Percentiles rank a stretch among this genome's conserved stretches.
phyloP scores from a whole-genome alignment of 2,888 invertebrate genomes.

The Alentia gelatinosa region DNA sequence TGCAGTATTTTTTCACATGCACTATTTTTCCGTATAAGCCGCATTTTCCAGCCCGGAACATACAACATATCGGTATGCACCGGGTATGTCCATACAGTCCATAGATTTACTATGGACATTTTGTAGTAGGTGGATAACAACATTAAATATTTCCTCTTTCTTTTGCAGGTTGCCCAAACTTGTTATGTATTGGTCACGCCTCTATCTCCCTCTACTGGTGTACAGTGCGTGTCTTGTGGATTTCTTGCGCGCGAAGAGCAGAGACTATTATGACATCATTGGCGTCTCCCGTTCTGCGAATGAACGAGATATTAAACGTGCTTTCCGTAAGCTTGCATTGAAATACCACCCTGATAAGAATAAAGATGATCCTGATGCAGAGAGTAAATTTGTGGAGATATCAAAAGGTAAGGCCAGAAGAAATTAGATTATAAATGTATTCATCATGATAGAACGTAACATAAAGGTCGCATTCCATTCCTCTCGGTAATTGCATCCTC shows the following conservation, averaged over 20 bases:
- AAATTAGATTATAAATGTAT: not conserved
- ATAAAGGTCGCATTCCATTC: not conserved
- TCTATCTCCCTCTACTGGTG: not conserved
- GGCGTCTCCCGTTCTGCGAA: conserved; percentile 81
- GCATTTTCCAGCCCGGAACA: not conserved
- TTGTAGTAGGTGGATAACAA: not conserved
- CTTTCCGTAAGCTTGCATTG: conserved; percentile 82
- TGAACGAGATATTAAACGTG: conserved; percentile 82
- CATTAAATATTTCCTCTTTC: not conserved
- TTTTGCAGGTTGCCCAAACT: not conserved
- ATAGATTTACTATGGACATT: not conserved
- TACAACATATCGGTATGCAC: not conserved
- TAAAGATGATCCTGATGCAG: conserved; percentile 81
- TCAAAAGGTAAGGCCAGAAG: conserved; percentile 80
- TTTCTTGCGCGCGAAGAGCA: conserved; percentile 65
- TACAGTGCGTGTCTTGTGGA: not conserved
- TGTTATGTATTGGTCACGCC: not conserved
- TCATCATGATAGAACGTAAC: not conserved
- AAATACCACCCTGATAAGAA: conserved; percentile 83
- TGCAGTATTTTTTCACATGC: not conserved
- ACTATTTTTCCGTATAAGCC: not conserved
- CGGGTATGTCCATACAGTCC: not conserved
- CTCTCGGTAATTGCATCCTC: not conserved
- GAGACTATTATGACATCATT: conserved; percentile 82
- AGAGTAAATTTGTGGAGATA: conserved; percentile 82